phyloP scores from a whole-genome alignment of 2,888 invertebrate species.

The Oasisia sp. region DNA sequence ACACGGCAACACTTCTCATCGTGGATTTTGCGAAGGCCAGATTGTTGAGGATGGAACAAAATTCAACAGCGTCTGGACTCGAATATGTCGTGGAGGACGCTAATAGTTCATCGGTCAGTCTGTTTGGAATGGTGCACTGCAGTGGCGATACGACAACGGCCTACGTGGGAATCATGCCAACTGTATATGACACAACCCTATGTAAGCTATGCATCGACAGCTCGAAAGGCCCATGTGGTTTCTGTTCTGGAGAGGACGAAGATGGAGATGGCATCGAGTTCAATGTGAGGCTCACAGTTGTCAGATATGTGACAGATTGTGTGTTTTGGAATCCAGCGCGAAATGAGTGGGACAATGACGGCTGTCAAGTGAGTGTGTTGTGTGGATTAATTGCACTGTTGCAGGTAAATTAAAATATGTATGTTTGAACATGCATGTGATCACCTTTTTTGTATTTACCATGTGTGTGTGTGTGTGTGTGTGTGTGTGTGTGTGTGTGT shows the following conservation, averaged over 20 bases:
- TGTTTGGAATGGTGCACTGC: background rate
- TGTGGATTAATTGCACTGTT: no score
- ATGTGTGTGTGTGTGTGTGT: no score
- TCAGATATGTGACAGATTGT: background rate
- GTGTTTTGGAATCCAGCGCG: no score
- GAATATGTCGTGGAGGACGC: background rate
- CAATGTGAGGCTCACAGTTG: background rate
- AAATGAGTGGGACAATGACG: no score
- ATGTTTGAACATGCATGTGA: no score
- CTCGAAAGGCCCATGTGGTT: background rate
- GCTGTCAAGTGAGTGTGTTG: no score
- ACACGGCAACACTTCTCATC: background rate
- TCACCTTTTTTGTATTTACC: no score
- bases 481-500: no score
- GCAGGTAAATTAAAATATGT: no score
- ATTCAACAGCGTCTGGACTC: background rate
- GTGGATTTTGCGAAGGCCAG: background rate
- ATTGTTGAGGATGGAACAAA: background rate
- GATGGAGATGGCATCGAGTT: background rate
- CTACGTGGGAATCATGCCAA: background rate
- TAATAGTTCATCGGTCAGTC: background rate
- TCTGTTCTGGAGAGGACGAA: background rate
- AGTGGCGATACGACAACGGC: background rate
- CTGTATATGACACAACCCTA: background rate
- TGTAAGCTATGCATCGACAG: background rate